Percentiles rank a stretch among this genome's conserved stretches.
Evolutionary conservation across 2,888 invertebrate species (phyloP).

Genomic region (Oegoconia quadripuncta): DNA sequence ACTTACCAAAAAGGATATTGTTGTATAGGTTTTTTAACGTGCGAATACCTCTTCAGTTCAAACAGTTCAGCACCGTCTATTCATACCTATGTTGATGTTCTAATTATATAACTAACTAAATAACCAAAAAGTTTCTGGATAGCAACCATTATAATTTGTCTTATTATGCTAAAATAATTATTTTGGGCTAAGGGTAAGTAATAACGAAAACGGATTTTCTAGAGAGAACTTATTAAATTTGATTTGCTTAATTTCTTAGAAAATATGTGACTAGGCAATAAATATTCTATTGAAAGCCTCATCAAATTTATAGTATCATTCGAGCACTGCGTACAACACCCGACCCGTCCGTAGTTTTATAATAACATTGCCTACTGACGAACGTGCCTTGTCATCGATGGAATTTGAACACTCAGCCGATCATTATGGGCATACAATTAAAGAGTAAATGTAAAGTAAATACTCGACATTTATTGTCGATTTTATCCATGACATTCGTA

Average conservation of each 20-base stretch:
- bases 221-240: not conserved
- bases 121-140: no score
- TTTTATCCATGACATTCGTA: conserved; percentile 64
- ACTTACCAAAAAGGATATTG: no score
- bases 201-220: no score
- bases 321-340: conserved; percentile 19
- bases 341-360: conserved; percentile 30
- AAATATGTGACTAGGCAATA: not conserved
- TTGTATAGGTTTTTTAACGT: no score
- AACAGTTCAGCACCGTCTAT: no score
- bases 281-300: not conserved
- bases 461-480: conserved; percentile 67
- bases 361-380: conserved; percentile 42
- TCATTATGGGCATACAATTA: conserved; percentile 59
- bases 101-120: no score
- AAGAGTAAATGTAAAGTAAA: conserved; percentile 73
- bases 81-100: no score
- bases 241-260: not conserved
- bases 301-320: not conserved
- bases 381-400: conserved; percentile 61
- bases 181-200: no score
- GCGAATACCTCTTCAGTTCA: no score
- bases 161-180: no score
- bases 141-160: no score
- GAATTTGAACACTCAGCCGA: conserved; percentile 48